Percentiles rank a stretch among this genome's conserved stretches.
Evolutionary conservation across 2,797 vertebrate species (phyloP).

Genomic region (Notoglanidium macrostoma): DNA sequence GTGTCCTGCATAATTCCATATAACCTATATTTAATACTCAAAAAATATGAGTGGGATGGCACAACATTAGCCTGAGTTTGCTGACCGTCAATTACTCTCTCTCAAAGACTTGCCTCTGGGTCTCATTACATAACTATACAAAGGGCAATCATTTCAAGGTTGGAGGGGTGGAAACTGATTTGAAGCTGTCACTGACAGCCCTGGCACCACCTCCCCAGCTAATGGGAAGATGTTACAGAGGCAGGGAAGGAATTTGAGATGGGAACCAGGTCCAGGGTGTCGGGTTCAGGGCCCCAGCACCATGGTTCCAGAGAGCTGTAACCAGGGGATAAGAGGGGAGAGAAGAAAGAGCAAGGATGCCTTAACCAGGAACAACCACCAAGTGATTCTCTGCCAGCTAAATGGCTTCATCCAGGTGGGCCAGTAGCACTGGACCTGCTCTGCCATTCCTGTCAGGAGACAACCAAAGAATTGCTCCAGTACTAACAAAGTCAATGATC

Average conservation of each 20-base stretch:
- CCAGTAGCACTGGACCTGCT: not conserved
- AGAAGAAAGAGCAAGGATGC: not conserved
- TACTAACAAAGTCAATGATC: not conserved
- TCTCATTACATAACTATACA: no score
- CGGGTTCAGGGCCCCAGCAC: no score
- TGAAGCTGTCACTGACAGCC: not conserved
- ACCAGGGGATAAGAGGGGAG: not conserved
- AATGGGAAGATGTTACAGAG: no score
- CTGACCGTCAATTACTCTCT: no score
- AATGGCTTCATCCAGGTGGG: not conserved
- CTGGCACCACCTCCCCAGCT: not conserved
- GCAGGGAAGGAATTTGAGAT: no score
- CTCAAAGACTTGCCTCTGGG: no score
- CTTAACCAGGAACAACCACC: not conserved
- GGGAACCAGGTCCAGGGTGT: no score
- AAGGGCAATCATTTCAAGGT: no score
- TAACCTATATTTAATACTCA: not conserved
- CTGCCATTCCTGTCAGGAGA: not conserved
- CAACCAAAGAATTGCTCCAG: not conserved
- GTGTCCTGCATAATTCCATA: not conserved
- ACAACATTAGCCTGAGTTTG: no score
- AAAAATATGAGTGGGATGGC: no score
- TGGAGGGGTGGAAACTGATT: not conserved
- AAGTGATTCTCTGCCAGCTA: not conserved
- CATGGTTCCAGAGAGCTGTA: not conserved